Base-by-base conservation (phyloP, 2,113 vertebrate species). In the Lagopus muta region DNA sequence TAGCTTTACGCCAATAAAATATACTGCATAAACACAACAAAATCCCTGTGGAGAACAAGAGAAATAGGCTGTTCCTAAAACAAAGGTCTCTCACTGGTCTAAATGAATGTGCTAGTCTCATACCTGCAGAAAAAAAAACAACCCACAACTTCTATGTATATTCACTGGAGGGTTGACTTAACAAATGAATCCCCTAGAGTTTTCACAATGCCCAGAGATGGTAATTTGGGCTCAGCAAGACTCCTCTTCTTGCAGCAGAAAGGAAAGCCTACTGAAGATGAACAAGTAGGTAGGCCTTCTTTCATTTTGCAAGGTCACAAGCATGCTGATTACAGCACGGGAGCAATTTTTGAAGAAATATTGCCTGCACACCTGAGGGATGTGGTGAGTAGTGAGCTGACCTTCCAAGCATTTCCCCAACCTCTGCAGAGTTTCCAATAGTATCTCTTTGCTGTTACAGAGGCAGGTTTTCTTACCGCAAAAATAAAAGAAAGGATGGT, bases 231-330 rank as follows among this genome's bases (percentile, higher is more conserved):
- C 61, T 66, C 81, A 83, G 85, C 45, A 65, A 83, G 85, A 47
- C 27, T 90, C 60, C 71, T 92, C 40, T 72, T 90, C 76, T 83
- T 45, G 50, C 43, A 6, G 8, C 52, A 93, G n/a, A 95, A 96
- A 95, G 85, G 82, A 95, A 95, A 96, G 60, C 36, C 82, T 52
- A 61, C 61, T 86, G 86, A 93, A 94, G 84, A 95, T 61, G 43
- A 94, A 94, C 50, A 81, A 40, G 58, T 67, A 60, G 8, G 8
- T 20, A 61, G 2, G 14, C 72, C 82, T 88, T 69, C 85, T 64
- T 88, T 86, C 94, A 70, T 92, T 96, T 21, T 67, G 50, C 83
- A 82, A 91, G 62, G 85, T 79, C 24, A 27, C 64, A 88, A 48
- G 73, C 83, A 60, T 40, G 73, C 54, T 77, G 73, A 92, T 72